Base-by-base conservation (phyloP, 2,113 vertebrate species). In the Picathartes gymnocephalus region DNA sequence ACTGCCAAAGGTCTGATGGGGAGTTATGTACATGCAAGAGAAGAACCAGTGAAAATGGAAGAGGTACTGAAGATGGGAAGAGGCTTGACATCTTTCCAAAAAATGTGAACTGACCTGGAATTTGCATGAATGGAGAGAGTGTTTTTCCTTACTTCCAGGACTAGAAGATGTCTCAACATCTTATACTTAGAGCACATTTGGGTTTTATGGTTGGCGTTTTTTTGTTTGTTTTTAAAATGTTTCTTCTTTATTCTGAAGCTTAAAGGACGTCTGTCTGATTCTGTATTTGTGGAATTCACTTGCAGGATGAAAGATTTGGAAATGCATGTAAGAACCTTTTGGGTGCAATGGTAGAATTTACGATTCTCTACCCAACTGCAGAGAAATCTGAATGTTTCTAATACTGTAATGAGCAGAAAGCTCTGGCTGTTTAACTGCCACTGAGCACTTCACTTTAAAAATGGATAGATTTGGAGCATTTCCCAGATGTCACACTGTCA, bases 401-500 rank as follows among this genome's bases (percentile, higher is more conserved):
- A n/a, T 54, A 45, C 9, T 60, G 20, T 7, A 44, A 71, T 31
- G 40, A 92, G n/a, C 23, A 88, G 76, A 96, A 88, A 96, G 37
- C 51, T 92, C 56, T 88, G 64, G 10, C 48, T 91, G 73, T 79
- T 91, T 83, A 81, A 74, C 48, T 93, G 68, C 37, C 9, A 4
- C 71, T 51, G 79, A 96, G 18, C 22, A 48, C 48, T 90, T 93
- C 58, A 71, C 64, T 83, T 93, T 21, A 78, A 80, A 96, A 94
- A 83, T 33, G 12, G 47, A 68, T 21, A 64, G 25, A 84, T 86
- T 90, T 97, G 94, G 93, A 93, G 16, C 44, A 6, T 74, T 90
- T 95, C 94, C 92, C 88, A 84, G 71, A 88, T 97, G 93, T 70
- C 35, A 0, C 56, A 39, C 64, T 96, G 94, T 95, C 96, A 96